Evolutionary conservation across 2,113 vertebrate genomes (phyloP).

Genomic region (Podarcis muralis): DNA sequence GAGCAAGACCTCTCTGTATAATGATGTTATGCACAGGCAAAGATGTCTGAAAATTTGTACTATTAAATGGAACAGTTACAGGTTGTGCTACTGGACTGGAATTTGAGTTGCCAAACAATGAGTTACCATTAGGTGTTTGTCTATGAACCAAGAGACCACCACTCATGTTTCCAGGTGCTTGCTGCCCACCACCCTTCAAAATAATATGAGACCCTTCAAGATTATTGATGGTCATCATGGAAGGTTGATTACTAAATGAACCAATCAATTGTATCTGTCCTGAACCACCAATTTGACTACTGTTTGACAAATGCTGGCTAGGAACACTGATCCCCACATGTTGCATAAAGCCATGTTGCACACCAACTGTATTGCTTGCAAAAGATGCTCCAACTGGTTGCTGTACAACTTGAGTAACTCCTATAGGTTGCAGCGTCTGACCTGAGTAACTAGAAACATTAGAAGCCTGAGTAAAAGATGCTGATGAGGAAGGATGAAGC

Average conservation of each 20-base stretch:
- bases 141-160: conserved; percentile 82
- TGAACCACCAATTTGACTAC: conserved; percentile 82
- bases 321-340: conserved; percentile 85
- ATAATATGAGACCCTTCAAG: conserved; percentile 95
- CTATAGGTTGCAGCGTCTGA: conserved; percentile 82
- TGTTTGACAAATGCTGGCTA: conserved; percentile 88
- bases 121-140: conserved; percentile 82
- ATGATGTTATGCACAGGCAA: conserved; percentile 98
- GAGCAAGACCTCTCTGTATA: conserved; percentile 91
- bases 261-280: conserved; percentile 95
- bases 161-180: conserved; percentile 76
- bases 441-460: conserved; percentile 86
- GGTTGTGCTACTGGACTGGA: conserved; percentile 85
- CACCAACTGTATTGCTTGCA: conserved; percentile 84
- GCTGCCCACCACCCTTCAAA: conserved; percentile 83
- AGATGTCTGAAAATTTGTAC: conserved; percentile 84
- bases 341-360: conserved; percentile 93
- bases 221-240: conserved; percentile 95
- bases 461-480: conserved; percentile 86
- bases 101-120: conserved; percentile 84
- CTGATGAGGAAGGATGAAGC: conserved; percentile 84
- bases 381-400: conserved; percentile 82
- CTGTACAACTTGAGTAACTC: conserved; percentile 83
- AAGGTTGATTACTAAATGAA: conserved; percentile 87
- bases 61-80: conserved; percentile 92